Percentiles rank a stretch among this genome's conserved stretches.
Evolutionary conservation across 2,888 invertebrate species (phyloP).

Genomic region (Morpho achilles): DNA sequence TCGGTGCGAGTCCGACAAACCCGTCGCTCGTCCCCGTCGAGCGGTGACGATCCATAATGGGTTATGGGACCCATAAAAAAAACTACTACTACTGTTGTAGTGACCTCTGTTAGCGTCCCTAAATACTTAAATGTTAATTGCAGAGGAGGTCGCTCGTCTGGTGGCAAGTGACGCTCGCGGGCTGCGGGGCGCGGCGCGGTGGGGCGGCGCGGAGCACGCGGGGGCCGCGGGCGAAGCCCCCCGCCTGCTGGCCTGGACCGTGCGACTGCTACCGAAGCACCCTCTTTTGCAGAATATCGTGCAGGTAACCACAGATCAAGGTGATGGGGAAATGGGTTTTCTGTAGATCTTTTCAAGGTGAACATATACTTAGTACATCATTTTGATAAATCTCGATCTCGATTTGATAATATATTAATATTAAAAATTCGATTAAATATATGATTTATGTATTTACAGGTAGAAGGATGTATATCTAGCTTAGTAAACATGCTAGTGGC

Average conservation of each 20-base stretch:
- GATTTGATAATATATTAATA: too few relatives aligned
- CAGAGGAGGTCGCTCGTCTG: slow-evolving; percentile 85
- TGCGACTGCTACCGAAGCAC: slow-evolving; percentile 73
- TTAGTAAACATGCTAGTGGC: slow-evolving; percentile 90
- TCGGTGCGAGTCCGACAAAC: too few relatives aligned
- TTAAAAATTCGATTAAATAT: neutral
- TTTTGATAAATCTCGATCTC: too few relatives aligned
- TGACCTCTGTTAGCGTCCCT: too few relatives aligned
- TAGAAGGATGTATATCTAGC: slow-evolving; percentile 85
- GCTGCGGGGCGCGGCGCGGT: slow-evolving; percentile 83
- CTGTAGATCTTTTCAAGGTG: too few relatives aligned
- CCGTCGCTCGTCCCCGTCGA: too few relatives aligned
- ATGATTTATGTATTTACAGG: slow-evolving; percentile 48
- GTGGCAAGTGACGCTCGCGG: slow-evolving; percentile 78
- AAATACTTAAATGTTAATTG: too few relatives aligned
- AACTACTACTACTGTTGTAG: too few relatives aligned
- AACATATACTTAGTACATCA: too few relatives aligned
- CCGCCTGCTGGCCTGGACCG: slow-evolving; percentile 87
- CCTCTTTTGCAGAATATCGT: slow-evolving; percentile 23
- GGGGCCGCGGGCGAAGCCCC: slow-evolving; percentile 92
- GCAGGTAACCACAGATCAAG: slow-evolving; percentile 17
- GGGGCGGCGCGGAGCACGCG: slow-evolving; percentile 88
- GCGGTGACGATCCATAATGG: too few relatives aligned
- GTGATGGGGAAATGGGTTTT: too few relatives aligned
- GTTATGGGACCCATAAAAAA: too few relatives aligned